Evolutionary conservation across 2,113 vertebrate genomes (phyloP).

Genomic region (Otis tarda): DNA sequence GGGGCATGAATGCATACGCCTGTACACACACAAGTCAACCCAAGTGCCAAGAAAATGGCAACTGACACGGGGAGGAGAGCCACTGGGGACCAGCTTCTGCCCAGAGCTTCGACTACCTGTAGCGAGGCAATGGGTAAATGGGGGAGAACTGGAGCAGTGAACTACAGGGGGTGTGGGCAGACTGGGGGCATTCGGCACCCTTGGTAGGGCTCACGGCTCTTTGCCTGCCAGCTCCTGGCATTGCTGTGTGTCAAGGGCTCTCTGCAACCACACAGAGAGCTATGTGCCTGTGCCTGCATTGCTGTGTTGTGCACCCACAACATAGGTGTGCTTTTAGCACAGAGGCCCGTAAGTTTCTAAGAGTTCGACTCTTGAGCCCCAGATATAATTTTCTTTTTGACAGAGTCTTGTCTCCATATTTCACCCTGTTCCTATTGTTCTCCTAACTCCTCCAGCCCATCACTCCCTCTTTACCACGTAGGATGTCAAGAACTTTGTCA

Average conservation of each 20-base stretch:
- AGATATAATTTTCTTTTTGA: neutral
- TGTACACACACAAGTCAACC: neutral
- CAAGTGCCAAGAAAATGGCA: slow-evolving; percentile 5
- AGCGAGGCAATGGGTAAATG: neutral
- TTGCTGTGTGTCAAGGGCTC: neutral
- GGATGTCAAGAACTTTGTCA: neutral
- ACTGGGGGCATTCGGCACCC: neutral
- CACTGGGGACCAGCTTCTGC: neutral
- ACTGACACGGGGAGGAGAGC: neutral
- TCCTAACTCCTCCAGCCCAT: neutral
- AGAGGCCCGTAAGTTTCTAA: neutral
- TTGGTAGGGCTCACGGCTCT: neutral
- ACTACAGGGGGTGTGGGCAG: neutral
- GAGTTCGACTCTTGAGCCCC: neutral
- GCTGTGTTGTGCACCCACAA: neutral
- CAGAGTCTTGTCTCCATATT: neutral
- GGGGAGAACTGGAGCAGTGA: neutral
- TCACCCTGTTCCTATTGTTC: neutral
- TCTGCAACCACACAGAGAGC: neutral
- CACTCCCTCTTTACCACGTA: neutral
- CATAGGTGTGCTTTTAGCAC: neutral
- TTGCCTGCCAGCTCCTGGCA: neutral
- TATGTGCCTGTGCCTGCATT: neutral
- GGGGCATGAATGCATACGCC: neutral
- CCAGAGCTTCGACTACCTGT: neutral